A percentile compares a stretch with the other conserved stretches of the same genome.
Evolutionary conservation across 2,113 vertebrate species (phyloP).

Genomic region (Caretta caretta): DNA sequence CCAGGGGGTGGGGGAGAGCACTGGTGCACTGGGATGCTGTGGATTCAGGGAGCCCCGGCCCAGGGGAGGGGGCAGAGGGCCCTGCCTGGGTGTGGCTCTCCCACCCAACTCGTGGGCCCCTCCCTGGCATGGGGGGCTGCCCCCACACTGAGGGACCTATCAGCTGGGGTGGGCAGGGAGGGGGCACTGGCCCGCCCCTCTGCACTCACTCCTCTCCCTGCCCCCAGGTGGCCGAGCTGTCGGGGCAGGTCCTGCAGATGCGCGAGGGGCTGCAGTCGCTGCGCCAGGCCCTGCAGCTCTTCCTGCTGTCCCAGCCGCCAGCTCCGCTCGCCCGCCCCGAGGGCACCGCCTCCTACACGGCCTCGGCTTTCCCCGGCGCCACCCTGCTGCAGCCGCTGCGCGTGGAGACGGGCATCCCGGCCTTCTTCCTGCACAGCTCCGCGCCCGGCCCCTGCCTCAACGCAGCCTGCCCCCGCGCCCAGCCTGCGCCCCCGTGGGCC

Average conservation of each 20-base stretch:
- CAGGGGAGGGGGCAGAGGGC: not conserved
- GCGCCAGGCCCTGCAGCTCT: conserved; percentile 75
- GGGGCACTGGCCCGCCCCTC: not conserved
- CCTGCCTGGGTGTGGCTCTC: not conserved
- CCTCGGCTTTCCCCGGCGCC: not conserved
- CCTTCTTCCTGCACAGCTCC: conserved; percentile 62
- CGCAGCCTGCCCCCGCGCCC: conserved; percentile 60
- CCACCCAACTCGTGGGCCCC: too few species aligned
- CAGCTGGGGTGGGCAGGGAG: not conserved
- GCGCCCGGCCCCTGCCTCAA: conserved; percentile 40
- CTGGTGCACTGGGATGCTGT: too few species aligned
- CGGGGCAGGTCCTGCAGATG: conserved; percentile 78
- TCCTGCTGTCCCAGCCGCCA: conserved; percentile 50
- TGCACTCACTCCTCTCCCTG: not conserved
- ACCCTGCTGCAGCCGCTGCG: conserved; percentile 71
- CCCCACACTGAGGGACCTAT: not conserved
- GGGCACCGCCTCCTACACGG: not conserved
- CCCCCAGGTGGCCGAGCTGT: conserved; percentile 72
- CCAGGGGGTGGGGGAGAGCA: too few species aligned
- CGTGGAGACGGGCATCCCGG: conserved; percentile 68
- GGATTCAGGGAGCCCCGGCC: not conserved
- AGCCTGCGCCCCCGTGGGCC: conserved; percentile 66
- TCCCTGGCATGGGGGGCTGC: not conserved
- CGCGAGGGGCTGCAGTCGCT: conserved; percentile 75
- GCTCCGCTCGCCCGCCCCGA: not conserved